A percentile compares a stretch with the other conserved stretches of the same genome.
phyloP scores from a whole-genome alignment of 2,113 vertebrate genomes.

The Emydocephalus ijimae region DNA sequence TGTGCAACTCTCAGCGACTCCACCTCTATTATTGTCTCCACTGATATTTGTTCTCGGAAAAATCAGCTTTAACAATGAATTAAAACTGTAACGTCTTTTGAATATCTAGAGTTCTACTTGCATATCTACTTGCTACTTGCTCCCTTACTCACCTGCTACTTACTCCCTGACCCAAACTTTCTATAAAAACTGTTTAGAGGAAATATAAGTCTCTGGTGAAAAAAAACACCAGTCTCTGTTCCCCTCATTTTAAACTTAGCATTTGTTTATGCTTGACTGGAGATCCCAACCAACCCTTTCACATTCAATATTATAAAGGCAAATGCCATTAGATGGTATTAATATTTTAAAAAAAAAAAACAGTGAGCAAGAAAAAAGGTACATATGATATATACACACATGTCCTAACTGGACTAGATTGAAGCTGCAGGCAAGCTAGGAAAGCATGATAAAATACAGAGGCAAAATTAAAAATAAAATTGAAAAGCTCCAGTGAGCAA shows the following conservation, averaged over 20 bases:
- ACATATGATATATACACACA: not conserved
- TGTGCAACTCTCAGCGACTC: not conserved
- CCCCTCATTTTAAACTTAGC: not conserved
- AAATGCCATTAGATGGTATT: not conserved
- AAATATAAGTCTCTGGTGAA: not conserved
- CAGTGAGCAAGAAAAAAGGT: not conserved
- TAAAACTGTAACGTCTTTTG: not conserved
- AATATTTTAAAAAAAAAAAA: not conserved
- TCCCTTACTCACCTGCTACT: not conserved
- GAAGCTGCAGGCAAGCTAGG: not conserved
- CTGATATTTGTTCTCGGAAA: not conserved
- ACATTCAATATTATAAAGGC: not conserved
- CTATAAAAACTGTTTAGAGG: not conserved
- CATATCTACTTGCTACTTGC: too few species aligned
- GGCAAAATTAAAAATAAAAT: not conserved
- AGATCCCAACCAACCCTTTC: not conserved
- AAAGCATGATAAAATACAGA: not conserved
- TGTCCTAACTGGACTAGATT: not conserved
- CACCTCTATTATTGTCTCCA: not conserved
- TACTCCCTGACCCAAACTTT: not conserved
- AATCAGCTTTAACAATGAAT: not conserved
- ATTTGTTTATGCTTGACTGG: not conserved
- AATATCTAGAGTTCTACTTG: not conserved
- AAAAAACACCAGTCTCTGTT: not conserved
- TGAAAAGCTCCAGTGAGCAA: not conserved